A percentile compares a stretch with the other conserved stretches of the same genome.
Conservation (phyloP, 2,113 vertebrate genomes). For the Callocephalon fimbriatum region DNA sequence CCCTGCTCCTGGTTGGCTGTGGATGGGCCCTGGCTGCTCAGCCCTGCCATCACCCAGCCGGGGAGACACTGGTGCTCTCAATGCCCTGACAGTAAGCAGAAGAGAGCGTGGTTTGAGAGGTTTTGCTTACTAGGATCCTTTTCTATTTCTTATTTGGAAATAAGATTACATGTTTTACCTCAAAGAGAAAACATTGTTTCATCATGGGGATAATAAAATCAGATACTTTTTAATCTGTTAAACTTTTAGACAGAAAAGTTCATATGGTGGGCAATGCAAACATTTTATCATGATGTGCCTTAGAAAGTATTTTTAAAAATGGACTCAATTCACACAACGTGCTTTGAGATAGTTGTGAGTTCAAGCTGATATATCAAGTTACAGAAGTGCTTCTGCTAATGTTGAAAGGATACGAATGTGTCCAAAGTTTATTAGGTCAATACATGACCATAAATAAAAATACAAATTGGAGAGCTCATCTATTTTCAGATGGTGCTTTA, state of each 20-base stretch:
- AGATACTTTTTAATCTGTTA: not conserved
- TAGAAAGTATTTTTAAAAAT: not conserved
- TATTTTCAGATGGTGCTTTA: not conserved
- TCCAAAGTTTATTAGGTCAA: not conserved
- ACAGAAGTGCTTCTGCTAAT: not conserved
- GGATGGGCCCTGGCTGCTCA: not conserved
- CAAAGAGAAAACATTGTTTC: not conserved
- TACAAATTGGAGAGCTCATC: not conserved
- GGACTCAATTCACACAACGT: not conserved
- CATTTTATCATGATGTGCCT: not conserved
- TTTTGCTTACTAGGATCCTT: not conserved
- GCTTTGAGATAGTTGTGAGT: not conserved
- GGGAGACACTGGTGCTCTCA: not conserved
- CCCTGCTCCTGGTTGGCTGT: accelerated
- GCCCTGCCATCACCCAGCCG: no score
- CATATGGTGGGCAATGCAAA: not conserved
- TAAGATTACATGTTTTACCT: not conserved
- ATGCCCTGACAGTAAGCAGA: not conserved
- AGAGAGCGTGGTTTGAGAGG: not conserved
- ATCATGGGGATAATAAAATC: not conserved
- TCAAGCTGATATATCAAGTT: not conserved
- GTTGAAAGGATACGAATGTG: not conserved
- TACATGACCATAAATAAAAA: not conserved
- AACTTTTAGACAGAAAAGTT: not conserved
- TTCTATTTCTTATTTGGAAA: not conserved